phyloP scores from a whole-genome alignment of 2,888 invertebrate genomes.

The Matsumyia berberina region DNA sequence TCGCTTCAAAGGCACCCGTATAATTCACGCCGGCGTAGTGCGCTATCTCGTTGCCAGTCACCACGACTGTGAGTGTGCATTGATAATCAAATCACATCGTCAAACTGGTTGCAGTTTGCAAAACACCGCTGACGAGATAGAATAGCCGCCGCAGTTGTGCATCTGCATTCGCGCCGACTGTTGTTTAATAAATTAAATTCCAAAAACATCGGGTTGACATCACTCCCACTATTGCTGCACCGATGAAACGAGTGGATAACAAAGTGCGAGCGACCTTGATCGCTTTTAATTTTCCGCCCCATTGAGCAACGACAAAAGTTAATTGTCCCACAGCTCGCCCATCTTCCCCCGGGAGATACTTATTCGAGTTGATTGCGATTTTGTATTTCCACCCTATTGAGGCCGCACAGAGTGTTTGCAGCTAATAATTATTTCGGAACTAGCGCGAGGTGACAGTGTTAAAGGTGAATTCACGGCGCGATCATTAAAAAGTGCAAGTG shows the following conservation, averaged over 20 bases:
- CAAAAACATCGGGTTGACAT: constrained; percentile 35
- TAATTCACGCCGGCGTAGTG: constrained; percentile 35
- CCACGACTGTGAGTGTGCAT: background rate
- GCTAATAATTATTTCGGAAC: constrained; percentile 19
- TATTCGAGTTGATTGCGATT: constrained; percentile 34
- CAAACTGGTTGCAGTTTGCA: constrained; percentile 52
- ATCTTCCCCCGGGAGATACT: constrained; percentile 53
- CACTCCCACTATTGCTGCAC: constrained; percentile 7
- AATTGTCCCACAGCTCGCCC: constrained; percentile 52
- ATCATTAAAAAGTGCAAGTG: constrained; percentile 49
- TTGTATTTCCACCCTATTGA: background rate
- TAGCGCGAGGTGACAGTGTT: constrained; percentile 22
- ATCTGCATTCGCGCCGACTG: constrained; percentile 8
- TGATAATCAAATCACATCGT: constrained; percentile 57
- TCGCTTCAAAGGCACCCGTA: constrained; percentile 17
- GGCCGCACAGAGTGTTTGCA: background rate
- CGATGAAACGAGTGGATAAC: constrained; percentile 17
- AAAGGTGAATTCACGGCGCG: constrained; percentile 33
- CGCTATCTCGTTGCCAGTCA: background rate
- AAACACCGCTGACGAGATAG: constrained; percentile 30
- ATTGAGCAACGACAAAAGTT: constrained; percentile 54
- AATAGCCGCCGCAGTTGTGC: constrained; percentile 16
- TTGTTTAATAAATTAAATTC: constrained; percentile 37
- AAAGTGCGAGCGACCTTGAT: constrained; percentile 64
- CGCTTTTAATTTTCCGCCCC: constrained; percentile 74